Evolutionary conservation across 2,888 invertebrate species (phyloP).

Genomic region (Epistrophe grossulariae): DNA sequence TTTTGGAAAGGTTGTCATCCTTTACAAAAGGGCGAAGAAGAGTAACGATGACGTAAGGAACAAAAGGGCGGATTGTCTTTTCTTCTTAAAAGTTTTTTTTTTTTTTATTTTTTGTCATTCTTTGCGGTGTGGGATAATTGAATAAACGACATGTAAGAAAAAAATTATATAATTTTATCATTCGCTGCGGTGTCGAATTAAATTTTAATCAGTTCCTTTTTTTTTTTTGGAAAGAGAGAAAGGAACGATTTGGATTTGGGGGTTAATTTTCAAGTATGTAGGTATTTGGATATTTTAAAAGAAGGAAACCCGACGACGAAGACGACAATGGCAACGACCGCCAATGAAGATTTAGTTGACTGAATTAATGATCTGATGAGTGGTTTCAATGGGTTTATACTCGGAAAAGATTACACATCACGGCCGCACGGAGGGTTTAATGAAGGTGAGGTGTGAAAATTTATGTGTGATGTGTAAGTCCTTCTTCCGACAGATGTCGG

Average conservation of each 20-base stretch:
- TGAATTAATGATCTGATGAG: constrained; percentile 61
- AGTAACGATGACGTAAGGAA: constrained; percentile 57
- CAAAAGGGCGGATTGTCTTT: constrained; percentile 62
- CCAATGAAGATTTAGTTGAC: constrained; percentile 67
- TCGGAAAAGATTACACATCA: constrained; percentile 20
- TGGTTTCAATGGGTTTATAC: constrained; percentile 36
- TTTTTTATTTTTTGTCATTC: neutral
- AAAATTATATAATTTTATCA: constrained; percentile 54
- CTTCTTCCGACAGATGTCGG: constrained; percentile 39
- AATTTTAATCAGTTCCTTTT: constrained; percentile 67
- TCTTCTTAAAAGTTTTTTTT: constrained; percentile 18
- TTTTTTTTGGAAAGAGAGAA: neutral
- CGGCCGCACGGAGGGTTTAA: constrained; percentile 21
- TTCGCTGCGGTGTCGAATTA: constrained; percentile 70
- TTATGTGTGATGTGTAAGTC: neutral
- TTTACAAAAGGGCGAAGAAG: constrained; percentile 30
- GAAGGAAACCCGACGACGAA: neutral
- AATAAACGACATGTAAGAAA: constrained; percentile 66
- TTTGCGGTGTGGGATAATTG: constrained; percentile 59
- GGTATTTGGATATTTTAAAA: constrained; percentile 9
- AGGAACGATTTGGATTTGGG: neutral
- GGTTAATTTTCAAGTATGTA: neutral
- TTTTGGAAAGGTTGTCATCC: constrained; percentile 40
- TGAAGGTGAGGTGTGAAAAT: constrained; percentile 44
- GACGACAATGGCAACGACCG: neutral